Evolutionary conservation across 2,888 invertebrate species (phyloP).

Genomic region (Luperina testacea): DNA sequence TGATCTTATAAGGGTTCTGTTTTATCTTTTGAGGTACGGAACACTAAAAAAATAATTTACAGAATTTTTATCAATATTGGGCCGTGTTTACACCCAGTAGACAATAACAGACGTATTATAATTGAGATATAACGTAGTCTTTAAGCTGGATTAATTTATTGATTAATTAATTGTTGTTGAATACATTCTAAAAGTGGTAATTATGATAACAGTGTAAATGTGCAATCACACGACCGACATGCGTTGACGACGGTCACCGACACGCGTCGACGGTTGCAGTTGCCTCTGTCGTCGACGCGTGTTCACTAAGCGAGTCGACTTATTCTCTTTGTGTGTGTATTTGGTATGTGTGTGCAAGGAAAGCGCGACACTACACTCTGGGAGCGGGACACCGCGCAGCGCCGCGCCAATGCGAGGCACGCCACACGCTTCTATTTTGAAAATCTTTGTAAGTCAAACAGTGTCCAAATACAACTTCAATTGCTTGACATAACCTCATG

Average conservation of each 20-base stretch:
- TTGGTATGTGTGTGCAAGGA: not conserved
- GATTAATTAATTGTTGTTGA: not conserved
- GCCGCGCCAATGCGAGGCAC: not conserved
- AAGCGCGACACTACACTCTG: not conserved
- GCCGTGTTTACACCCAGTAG: not conserved
- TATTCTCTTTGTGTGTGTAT: not conserved
- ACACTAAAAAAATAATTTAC: not conserved
- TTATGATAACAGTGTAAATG: not conserved
- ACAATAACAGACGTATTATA: slow-evolving; percentile 12
- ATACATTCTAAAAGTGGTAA: not conserved
- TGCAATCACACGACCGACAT: too few species aligned
- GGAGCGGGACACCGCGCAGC: too few species aligned
- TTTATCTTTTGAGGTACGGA: too few species aligned
- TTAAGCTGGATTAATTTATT: slow-evolving; percentile 1
- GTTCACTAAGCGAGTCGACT: not conserved
- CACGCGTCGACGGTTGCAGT: too few species aligned
- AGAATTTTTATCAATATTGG: slow-evolving; percentile 8
- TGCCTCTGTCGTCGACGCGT: too few species aligned
- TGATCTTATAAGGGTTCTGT: too few species aligned
- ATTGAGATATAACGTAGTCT: slow-evolving; percentile 4
- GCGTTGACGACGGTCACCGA: too few species aligned
- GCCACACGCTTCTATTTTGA: not conserved
- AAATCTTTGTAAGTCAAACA: not conserved
- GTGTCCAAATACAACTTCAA: not conserved
- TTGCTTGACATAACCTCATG: not conserved